Conservation (phyloP, 2,888 invertebrate genomes). For the Sicus ferrugineus region DNA sequence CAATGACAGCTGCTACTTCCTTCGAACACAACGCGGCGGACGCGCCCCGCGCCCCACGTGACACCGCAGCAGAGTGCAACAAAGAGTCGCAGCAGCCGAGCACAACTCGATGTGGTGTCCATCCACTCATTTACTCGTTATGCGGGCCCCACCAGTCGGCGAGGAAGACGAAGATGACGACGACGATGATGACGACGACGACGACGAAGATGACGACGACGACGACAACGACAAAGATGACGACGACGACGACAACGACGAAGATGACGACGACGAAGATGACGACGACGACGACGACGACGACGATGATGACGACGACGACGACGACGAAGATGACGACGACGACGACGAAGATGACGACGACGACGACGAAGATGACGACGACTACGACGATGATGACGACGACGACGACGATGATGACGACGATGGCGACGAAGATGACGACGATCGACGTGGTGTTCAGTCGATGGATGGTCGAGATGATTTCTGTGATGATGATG, state of each 20-base stretch:
- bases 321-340: background rate
- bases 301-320: background rate
- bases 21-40: no score
- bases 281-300: background rate
- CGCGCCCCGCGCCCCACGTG: no score
- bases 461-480: no score
- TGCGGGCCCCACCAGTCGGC: no score
- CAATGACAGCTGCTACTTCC: background rate
- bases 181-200: background rate
- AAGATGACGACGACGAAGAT: background rate
- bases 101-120: no score
- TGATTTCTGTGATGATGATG: no score
- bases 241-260: background rate
- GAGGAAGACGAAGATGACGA: background rate
- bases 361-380: background rate
- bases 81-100: background rate
- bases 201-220: background rate
- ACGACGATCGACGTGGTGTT: no score
- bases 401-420: no score
- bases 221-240: background rate
- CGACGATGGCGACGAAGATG: background rate
- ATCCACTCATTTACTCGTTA: background rate
- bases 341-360: background rate
- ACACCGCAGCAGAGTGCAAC: background rate
- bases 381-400: background rate